phyloP scores from a whole-genome alignment of 2,797 vertebrate genomes.

The Protosalanx chinensis region DNA sequence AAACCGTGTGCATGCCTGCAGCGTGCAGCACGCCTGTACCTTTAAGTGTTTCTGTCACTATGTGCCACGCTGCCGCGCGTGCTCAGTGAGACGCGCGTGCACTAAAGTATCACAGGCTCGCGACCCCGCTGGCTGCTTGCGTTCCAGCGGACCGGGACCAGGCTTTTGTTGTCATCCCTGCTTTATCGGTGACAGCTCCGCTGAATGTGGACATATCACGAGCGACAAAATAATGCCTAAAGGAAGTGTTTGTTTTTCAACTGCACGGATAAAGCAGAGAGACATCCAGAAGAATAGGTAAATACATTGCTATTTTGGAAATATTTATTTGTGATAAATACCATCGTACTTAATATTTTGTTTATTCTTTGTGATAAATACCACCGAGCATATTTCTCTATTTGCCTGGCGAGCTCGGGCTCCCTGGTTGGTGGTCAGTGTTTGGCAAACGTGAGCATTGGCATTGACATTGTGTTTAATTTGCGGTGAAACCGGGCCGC shows the following conservation, averaged over 20 bases:
- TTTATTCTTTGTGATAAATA: neutral
- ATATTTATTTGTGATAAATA: neutral
- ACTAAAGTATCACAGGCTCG: constrained; percentile 27
- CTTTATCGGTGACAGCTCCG: constrained; percentile 28
- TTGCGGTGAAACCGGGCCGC: no score
- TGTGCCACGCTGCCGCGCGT: constrained; percentile 53
- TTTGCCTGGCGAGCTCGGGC: neutral
- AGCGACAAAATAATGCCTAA: constrained; percentile 52
- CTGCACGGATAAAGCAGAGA: constrained; percentile 50
- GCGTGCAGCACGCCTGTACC: constrained; percentile 31
- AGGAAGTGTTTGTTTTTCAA: constrained; percentile 33
- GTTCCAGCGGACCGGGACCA: constrained; percentile 27
- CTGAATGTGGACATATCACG: constrained; percentile 30
- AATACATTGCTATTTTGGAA: neutral
- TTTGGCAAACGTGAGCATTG: no score
- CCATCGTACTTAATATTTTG: constrained; percentile 14
- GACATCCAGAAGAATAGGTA: constrained; percentile 46
- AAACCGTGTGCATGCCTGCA: neutral
- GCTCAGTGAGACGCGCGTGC: constrained; percentile 43
- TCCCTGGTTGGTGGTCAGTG: neutral
- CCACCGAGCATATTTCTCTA: neutral
- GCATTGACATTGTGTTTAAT: no score
- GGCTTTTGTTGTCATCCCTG: constrained; percentile 55
- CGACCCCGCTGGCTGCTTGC: constrained; percentile 8
- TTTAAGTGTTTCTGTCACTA: constrained; percentile 44